Evolutionary conservation across 2,797 vertebrate genomes (phyloP).

Genomic region (Urosaurus nigricauda): DNA sequence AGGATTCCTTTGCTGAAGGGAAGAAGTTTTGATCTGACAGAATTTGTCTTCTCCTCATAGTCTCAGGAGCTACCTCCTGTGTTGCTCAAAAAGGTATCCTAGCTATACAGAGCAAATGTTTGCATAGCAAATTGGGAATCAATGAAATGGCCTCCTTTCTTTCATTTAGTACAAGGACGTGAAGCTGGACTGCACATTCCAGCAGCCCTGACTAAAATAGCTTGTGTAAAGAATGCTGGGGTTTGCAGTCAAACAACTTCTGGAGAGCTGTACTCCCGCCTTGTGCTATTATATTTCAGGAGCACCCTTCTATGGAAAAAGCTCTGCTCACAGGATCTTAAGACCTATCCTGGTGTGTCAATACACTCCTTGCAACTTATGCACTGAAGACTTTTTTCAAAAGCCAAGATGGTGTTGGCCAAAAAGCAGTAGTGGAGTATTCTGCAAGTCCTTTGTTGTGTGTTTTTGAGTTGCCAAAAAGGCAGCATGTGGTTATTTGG

Average conservation of each 20-base stretch:
- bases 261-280: no score
- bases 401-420: not conserved
- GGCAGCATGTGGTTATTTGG: not conserved
- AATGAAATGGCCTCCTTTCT: not conserved
- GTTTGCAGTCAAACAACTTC: not conserved
- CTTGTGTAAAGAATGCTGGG: not conserved
- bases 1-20: not conserved
- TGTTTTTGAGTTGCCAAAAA: conserved; percentile 4
- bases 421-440: not conserved
- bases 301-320: not conserved
- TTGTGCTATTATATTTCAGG: no score
- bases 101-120: not conserved
- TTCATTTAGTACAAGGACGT: not conserved
- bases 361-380: not conserved
- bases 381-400: conserved; percentile 32
- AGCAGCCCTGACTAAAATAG: not conserved
- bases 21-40: not conserved
- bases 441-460: not conserved
- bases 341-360: not conserved
- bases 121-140: not conserved
- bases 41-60: not conserved
- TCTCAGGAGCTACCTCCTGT: not conserved
- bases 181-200: not conserved
- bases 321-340: not conserved
- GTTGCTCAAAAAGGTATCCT: not conserved